These are phyloP conservation scores for Zonotrichia albicollis DNA, from an alignment of 2,797 vertebrate genomes.

Conservation along the genomic window DNA sequence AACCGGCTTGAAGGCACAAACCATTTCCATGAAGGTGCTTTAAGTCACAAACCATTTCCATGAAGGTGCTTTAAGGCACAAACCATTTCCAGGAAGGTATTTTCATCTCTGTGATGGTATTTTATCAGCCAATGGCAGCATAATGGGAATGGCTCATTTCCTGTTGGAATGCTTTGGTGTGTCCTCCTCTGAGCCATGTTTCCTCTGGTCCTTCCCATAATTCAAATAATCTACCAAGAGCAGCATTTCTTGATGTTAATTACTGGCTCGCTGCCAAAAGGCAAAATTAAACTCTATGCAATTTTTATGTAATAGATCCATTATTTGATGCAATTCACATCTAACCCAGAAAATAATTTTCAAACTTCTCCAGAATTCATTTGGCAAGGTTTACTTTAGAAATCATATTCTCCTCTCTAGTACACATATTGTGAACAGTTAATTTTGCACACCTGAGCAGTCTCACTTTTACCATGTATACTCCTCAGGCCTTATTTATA, in stretches of 20 bases:
- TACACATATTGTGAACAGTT: background rate
- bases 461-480: background rate
- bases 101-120: background rate
- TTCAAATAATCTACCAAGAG: background rate
- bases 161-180: background rate
- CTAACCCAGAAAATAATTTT: background rate
- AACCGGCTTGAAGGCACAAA: accelerated
- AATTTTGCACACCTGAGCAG: background rate
- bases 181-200: background rate
- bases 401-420: background rate
- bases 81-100: background rate
- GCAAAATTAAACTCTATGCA: background rate
- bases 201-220: background rate
- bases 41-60: background rate
- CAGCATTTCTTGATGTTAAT: background rate
- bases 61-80: background rate
- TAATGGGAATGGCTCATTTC: background rate
- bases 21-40: background rate
- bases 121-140: background rate
- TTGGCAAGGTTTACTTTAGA: background rate
- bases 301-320: background rate
- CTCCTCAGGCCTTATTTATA: background rate
- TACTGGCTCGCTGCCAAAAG: background rate
- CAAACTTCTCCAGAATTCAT: background rate
- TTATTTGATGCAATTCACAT: background rate